Evolutionary conservation across 37 sponge, comb jelly and placozoan genomes (phyloP).

Genomic region (Spongia lamella): DNA sequence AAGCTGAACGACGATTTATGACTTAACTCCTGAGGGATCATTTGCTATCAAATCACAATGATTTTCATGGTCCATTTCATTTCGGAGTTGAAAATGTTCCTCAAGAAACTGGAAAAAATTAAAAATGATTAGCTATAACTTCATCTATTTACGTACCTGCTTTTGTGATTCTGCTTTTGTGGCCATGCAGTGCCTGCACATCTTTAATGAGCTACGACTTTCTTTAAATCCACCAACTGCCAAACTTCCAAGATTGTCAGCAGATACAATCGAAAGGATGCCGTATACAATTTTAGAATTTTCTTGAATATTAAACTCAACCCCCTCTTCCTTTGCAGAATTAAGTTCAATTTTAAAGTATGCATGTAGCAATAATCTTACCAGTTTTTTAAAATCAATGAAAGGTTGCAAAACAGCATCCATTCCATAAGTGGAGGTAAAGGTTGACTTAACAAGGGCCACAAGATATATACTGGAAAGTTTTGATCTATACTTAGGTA

Average conservation of each 20-base stretch:
- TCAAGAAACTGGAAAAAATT: conserved; percentile 23
- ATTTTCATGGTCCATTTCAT: neutral
- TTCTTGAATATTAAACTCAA: no score
- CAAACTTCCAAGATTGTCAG: no score
- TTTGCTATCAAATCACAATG: conserved; percentile 25
- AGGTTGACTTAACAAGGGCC: neutral
- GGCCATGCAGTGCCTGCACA: no score
- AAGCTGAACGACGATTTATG: neutral
- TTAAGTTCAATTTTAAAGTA: no score
- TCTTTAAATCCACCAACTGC: no score
- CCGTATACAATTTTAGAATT: no score
- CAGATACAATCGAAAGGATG: no score
- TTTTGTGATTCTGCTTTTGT: no score
- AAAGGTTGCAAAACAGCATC: conserved; percentile 35
- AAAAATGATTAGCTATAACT: neutral
- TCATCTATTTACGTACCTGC: neutral
- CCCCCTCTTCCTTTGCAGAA: no score
- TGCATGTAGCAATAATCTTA: neutral
- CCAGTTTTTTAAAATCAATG: conserved; percentile 37
- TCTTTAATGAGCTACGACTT: no score
- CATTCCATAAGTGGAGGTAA: conserved; percentile 15
- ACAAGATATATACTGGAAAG: conserved; percentile 22
- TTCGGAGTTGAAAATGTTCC: conserved; percentile 15
- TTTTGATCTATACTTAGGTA: conserved; percentile 21
- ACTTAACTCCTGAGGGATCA: neutral